Evolutionary conservation across 2,797 vertebrate species (phyloP).

Genomic region (Synaphobranchus kaupii): DNA sequence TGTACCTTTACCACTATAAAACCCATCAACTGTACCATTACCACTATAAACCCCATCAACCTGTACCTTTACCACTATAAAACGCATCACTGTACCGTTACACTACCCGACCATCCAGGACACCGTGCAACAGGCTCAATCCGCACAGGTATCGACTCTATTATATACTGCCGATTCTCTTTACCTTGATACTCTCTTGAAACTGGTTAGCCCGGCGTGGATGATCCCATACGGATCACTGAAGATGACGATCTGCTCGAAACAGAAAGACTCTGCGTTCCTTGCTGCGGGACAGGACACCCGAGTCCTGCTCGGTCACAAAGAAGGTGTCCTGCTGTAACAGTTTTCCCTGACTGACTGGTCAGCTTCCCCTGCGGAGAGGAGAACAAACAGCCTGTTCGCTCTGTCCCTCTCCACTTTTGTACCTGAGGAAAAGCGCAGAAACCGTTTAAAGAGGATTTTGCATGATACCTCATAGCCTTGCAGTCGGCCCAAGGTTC

Average conservation of each 20-base stretch:
- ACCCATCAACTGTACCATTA: no score
- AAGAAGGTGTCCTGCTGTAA: conserved; percentile 97
- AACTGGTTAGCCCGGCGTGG: conserved; percentile 91
- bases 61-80: no score
- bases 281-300: conserved; percentile 90
- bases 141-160: no score
- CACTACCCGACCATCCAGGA: no score
- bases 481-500: conserved; percentile 95
- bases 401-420: background rate
- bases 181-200: conserved; percentile 85
- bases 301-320: conserved; percentile 89
- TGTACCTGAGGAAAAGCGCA: background rate
- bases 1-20: no score
- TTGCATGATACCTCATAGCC: conserved; percentile 85
- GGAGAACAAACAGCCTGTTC: background rate
- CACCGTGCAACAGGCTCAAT: background rate
- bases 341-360: conserved; percentile 92
- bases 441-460: background rate
- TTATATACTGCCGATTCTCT: no score
- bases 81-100: no score
- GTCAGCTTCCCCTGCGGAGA: conserved; percentile 86
- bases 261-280: conserved; percentile 93
- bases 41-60: no score
- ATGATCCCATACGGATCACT: conserved; percentile 93
- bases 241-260: conserved; percentile 96